A percentile compares a stretch with the other conserved stretches of the same genome.
These are phyloP conservation scores for Salpingus planirostris DNA, from an alignment of 2,888 invertebrate genomes.

Conservation along the genomic window DNA sequence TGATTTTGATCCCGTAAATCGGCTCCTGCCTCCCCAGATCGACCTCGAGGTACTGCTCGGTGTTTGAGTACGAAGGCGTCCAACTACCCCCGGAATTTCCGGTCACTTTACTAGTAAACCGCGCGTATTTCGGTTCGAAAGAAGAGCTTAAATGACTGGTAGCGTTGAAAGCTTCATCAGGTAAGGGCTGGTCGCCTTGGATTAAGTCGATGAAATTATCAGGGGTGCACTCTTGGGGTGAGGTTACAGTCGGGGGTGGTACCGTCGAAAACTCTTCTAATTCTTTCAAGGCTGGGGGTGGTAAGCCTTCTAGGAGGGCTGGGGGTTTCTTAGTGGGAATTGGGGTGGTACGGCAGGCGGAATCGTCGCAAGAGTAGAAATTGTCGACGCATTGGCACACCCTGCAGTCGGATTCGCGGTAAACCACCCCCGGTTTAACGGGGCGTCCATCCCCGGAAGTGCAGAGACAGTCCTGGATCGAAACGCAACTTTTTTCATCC, in stretches of 20 bases:
- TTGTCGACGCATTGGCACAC: slow-evolving; percentile 77
- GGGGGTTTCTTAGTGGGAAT: not conserved
- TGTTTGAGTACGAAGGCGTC: slow-evolving; percentile 53
- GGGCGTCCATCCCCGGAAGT: slow-evolving; percentile 52
- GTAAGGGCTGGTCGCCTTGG: slow-evolving; percentile 43
- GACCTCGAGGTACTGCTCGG: slow-evolving; percentile 59
- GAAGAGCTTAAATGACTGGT: slow-evolving; percentile 46
- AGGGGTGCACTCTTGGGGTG: slow-evolving; percentile 42
- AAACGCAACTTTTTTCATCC: slow-evolving; percentile 64
- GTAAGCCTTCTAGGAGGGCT: too few relatives aligned
- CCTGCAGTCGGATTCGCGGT: slow-evolving; percentile 53
- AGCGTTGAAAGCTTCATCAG: slow-evolving; percentile 49
- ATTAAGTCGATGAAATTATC: slow-evolving; percentile 42
- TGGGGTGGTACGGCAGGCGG: slow-evolving; percentile 37
- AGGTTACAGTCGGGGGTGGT: slow-evolving; percentile 33
- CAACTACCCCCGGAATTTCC: slow-evolving; percentile 52
- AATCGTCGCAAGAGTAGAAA: slow-evolving; percentile 58
- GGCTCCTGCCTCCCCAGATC: slow-evolving; percentile 54
- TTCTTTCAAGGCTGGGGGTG: too few relatives aligned
- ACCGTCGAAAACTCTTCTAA: slow-evolving; percentile 5
- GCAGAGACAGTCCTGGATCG: slow-evolving; percentile 67
- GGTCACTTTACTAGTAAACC: slow-evolving; percentile 33
- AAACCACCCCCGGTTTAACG: slow-evolving; percentile 63
- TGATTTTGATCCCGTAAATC: slow-evolving; percentile 64
- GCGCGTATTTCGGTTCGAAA: slow-evolving; percentile 48